Evolutionary conservation across 2,888 invertebrate species (phyloP).

Genomic region (Cephalotes varians): DNA sequence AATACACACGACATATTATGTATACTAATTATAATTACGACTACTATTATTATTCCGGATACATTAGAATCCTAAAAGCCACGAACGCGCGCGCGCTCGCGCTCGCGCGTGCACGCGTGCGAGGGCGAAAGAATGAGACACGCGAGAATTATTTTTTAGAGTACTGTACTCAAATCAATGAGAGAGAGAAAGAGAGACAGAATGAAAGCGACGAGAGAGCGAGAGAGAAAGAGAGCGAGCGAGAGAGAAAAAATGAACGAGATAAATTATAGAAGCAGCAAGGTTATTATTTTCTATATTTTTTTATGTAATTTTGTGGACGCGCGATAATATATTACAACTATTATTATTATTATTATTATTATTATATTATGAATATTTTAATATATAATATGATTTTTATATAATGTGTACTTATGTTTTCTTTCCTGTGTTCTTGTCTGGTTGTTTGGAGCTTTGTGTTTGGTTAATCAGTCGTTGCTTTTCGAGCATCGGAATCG

Average conservation of each 20-base stretch:
- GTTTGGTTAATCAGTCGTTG: conserved; percentile 73
- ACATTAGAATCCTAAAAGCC: conserved; percentile 61
- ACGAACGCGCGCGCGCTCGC: conserved; percentile 45
- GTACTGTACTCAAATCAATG: conserved; percentile 62
- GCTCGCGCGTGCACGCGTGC: conserved; percentile 11
- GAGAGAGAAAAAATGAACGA: conserved; percentile 67
- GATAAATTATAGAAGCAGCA: conserved; percentile 77
- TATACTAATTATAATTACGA: conserved; percentile 67
- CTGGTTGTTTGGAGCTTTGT: conserved; percentile 73
- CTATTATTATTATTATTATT: conserved; percentile 65
- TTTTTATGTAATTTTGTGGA: conserved; percentile 86
- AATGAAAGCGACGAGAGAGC: conserved; percentile 55
- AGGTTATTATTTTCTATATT: conserved; percentile 86
- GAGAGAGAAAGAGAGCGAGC: conserved; percentile 51
- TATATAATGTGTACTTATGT: conserved; percentile 83
- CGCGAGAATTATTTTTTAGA: conserved; percentile 64
- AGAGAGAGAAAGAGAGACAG: conserved; percentile 47
- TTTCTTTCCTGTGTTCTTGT: conserved; percentile 80
- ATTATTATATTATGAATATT: conserved; percentile 83
- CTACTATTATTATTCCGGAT: conserved; percentile 59
- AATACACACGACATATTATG: conserved; percentile 63
- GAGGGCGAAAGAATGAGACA: conserved; percentile 32
- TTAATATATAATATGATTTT: conserved; percentile 86
- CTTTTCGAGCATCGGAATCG: conserved; percentile 5
- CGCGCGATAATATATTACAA: conserved; percentile 82